Percentiles rank a stretch among this genome's conserved stretches.
phyloP scores from a whole-genome alignment of 2,797 vertebrate genomes.

The Lithobates pipiens region DNA sequence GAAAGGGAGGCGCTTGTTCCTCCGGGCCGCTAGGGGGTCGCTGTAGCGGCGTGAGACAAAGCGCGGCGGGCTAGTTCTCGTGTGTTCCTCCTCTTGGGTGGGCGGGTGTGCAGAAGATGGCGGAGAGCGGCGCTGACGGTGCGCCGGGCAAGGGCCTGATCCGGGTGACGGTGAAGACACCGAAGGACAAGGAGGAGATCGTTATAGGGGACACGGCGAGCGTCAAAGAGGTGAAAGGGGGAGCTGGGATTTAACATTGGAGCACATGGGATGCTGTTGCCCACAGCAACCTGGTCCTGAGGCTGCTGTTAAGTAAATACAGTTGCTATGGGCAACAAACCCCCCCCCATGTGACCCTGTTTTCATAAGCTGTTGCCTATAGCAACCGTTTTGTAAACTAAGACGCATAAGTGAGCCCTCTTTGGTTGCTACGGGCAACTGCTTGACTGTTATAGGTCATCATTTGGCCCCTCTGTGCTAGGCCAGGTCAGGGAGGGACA shows the following conservation, averaged over 20 bases:
- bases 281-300: neutral
- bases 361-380: no score
- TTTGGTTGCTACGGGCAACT: no score
- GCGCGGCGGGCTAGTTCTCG: conserved; percentile 13
- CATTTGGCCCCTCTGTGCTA: no score
- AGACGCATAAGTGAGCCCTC: no score
- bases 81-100: conserved; percentile 58
- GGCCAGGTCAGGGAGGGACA: no score
- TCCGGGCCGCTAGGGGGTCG: conserved; percentile 66
- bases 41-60: neutral
- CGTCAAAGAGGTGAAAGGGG: conserved; percentile 85
- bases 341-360: no score
- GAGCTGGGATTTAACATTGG: neutral
- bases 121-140: conserved; percentile 68
- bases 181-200: conserved; percentile 96
- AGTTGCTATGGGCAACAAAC: neutral
- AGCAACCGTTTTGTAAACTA: no score
- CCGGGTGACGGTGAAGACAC: conserved; percentile 95
- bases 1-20: conserved; percentile 7
- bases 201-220: conserved; percentile 91
- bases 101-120: conserved; percentile 72
- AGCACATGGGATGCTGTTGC: neutral
- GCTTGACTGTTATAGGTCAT: no score
- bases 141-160: conserved; percentile 86
- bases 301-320: neutral